A percentile compares a stretch with the other conserved stretches of the same genome.
Conservation (phyloP, 2,113 vertebrate species). For the Caranx ignobilis region DNA sequence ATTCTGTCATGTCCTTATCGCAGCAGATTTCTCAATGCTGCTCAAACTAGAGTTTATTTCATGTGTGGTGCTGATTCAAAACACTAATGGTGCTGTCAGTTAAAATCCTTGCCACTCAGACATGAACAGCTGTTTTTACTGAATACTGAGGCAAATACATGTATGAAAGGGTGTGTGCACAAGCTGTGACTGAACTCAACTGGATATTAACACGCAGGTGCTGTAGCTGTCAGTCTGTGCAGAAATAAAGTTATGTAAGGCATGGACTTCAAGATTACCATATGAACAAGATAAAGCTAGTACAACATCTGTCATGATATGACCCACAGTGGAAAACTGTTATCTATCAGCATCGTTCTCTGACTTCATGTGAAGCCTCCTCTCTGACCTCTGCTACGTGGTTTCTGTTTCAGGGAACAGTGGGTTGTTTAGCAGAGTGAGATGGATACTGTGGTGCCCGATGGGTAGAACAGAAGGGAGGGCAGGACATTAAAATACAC, state of each 20-base stretch:
- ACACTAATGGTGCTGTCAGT: neutral
- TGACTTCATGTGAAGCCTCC: neutral
- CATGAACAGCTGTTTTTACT: conserved; percentile 19
- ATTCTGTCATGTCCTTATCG: conserved; percentile 12
- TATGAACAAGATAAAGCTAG: neutral
- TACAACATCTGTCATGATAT: neutral
- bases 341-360: conserved; percentile 18
- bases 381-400: conserved; percentile 17
- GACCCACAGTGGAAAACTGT: conserved; percentile 24
- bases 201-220: neutral
- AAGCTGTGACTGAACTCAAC: conserved; percentile 20
- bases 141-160: conserved; percentile 5
- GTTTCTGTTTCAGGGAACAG: neutral
- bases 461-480: conserved; percentile 57
- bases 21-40: neutral
- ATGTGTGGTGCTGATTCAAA: conserved; percentile 20
- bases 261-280: neutral
- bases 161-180: neutral
- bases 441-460: conserved; percentile 52
- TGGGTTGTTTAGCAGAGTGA: conserved; percentile 20
- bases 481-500: conserved; percentile 67
- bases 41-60: neutral
- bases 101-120: conserved; percentile 1
- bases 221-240: neutral
- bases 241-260: neutral